Base-by-base conservation (phyloP, 2,888 invertebrate species). In the Molorchus minor region DNA sequence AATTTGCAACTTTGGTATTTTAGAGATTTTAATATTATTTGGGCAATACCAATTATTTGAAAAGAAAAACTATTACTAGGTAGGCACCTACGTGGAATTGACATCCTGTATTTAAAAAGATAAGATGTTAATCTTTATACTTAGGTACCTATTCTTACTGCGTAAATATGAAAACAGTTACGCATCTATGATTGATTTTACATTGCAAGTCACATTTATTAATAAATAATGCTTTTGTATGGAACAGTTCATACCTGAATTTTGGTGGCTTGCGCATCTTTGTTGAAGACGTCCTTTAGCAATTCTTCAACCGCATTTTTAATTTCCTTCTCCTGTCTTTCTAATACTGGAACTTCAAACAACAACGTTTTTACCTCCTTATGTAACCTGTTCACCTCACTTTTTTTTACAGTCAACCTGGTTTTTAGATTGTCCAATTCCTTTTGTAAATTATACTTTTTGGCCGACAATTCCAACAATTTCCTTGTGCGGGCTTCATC, bases 371-470 rank as follows among this genome's bases (percentile, higher is more conserved):
- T 38, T 3, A 43, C 51, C n/a, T 52, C 43, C 7, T 54, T 59
- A 15, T 55, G 56, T 16, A 55, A 16, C 12, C 21, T 53, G 40
- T n/a, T 33, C 36, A 57, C 38, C 40, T 59, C 38, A 12, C 29
- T 30, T 43, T 52, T 13, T 21, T 47, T 46, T 16, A 56, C 7
- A 12, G 33, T 21, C n/a, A 61, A 5, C 40, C 40, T 12, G 4
- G 49, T 7, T 35, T 59, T 38, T 0, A 55, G 25, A 3, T 46
- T 38, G 36, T 56, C 44, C 8, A 61, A 30, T 17, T 45, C 49
- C 46, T 55, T 60, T 30, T 61, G 56, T 12, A 65, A 47, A 19
- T 56, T 45, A 15, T 51, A 62, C 45, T 54, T 58, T 40, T 49
- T 58, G 2, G 40, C 40, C 0, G 56, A 56, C 35, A 62, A 40